Evolutionary conservation across 2,797 vertebrate genomes (phyloP).

Genomic region (Sphenodon punctatus): DNA sequence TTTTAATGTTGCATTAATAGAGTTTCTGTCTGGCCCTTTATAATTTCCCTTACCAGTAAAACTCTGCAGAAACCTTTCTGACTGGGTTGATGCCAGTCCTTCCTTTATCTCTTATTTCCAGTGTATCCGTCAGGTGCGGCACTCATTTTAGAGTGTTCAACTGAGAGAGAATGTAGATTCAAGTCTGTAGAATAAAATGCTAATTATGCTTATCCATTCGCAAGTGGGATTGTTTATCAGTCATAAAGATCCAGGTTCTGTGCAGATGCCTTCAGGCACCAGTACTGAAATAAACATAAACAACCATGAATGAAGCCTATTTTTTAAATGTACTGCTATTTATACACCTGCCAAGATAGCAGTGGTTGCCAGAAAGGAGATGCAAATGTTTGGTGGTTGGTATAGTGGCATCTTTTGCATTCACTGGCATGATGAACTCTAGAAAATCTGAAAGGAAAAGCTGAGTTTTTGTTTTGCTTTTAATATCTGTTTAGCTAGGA

Average conservation of each 20-base stretch:
- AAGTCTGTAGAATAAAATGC: slow-evolving; percentile 13
- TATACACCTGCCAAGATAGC: slow-evolving; percentile 10
- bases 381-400: slow-evolving; percentile 52
- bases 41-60: slow-evolving; percentile 29
- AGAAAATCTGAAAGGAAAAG: slow-evolving; percentile 37
- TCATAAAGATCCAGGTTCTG: slow-evolving; percentile 33
- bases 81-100: neutral
- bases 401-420: slow-evolving; percentile 25
- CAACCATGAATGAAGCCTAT: neutral
- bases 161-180: neutral
- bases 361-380: slow-evolving; percentile 3
- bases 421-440: slow-evolving; percentile 45
- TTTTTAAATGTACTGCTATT: slow-evolving; percentile 16
- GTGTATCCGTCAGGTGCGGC: slow-evolving; percentile 25
- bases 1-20: slow-evolving; percentile 20
- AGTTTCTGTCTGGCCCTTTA: neutral
- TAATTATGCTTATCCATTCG: slow-evolving; percentile 41
- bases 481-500: slow-evolving; percentile 18
- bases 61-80: slow-evolving; percentile 31
- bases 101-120: slow-evolving; percentile 36
- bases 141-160: slow-evolving; percentile 1
- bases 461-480: neutral
- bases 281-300: slow-evolving; percentile 1
- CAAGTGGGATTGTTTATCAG: slow-evolving; percentile 44
- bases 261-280: neutral